Base-by-base conservation (phyloP, 1,140 invertebrate genomes). In the Lycorma delicatula region DNA sequence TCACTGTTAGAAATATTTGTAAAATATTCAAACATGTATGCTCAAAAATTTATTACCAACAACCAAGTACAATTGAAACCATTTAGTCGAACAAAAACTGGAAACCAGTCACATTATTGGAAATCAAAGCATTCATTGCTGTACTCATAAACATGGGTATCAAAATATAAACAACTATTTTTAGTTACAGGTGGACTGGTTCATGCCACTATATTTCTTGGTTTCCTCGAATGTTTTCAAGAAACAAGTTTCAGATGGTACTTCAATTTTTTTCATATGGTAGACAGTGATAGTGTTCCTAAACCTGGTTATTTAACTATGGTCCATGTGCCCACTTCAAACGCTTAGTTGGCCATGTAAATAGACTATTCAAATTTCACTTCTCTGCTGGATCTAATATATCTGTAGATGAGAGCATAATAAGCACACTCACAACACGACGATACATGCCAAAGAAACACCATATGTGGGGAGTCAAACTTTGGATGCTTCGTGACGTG, bases 361-460 rank as follows among this genome's bases (percentile, higher is more conserved):
- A 41, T 54, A 49, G 49, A 13, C 12, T 51, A 27, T 59, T 34
- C 18, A 60, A 25, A 53, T n/a, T 18, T 41, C 44, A 58, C 46
- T 51, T 41, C 36, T 36, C 34, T 1, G 29, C 29, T 20, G 22
- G 13, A 3, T 29, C 41, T 22, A 48, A 61, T 9, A 20, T 61
- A 11, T 59, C 49, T 20, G 54, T 61, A 28, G 60, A 61, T 61
- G 59, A 61, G 27, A 59, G 31, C 13, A 44, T 61, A 18, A 51
- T 61, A n/a, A 50, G 31, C 18, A 27, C 55, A 60, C 46, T 28
- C 60, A 48, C 29, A 49, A 56, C 56, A 6, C n/a, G n/a, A 49
- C 58, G 60, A 46, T 61, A 61, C 29, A 29, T 59, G 36, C 56
- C 56, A 36, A 59, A 59, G 31, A 61, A 59, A 48, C 57, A 54